These are phyloP conservation scores for Spheniscus humboldti DNA, from an alignment of 2,797 vertebrate genomes.

Conservation along the genomic window DNA sequence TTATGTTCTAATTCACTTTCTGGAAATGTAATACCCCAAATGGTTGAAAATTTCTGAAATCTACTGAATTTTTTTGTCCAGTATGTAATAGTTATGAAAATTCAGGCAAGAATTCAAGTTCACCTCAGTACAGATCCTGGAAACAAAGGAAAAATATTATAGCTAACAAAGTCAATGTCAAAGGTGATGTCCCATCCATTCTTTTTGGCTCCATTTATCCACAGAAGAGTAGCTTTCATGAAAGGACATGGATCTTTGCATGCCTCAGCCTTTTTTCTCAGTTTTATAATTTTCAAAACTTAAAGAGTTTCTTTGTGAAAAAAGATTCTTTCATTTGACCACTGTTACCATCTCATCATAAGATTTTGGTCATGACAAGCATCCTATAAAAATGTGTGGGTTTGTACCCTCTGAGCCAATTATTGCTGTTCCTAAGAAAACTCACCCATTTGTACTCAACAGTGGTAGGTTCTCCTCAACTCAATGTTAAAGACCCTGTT, in stretches of 20 bases:
- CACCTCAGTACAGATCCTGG: neutral
- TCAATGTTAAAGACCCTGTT: neutral
- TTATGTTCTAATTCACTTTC: neutral
- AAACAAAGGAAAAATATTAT: neutral
- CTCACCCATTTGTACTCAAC: neutral
- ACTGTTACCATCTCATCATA: neutral
- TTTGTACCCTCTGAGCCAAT: neutral
- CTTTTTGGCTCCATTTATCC: neutral
- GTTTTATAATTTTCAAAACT: neutral
- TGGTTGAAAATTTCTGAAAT: neutral
- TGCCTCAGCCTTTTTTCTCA: neutral
- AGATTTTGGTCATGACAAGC: neutral
- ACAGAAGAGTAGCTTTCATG: neutral
- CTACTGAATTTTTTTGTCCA: neutral
- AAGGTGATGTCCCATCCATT: neutral
- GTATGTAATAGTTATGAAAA: neutral
- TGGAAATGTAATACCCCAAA: rapidly evolving
- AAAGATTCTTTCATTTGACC: neutral
- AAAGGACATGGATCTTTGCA: neutral
- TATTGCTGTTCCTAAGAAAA: neutral
- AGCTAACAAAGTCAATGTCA: neutral
- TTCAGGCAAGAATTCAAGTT: neutral
- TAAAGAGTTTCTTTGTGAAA: neutral
- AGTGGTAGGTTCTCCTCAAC: neutral
- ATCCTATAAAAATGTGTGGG: neutral